A percentile compares a stretch with the other conserved stretches of the same genome.
Conservation (phyloP, 2,797 vertebrate species). For the Parauchenoglanis punctatus region DNA sequence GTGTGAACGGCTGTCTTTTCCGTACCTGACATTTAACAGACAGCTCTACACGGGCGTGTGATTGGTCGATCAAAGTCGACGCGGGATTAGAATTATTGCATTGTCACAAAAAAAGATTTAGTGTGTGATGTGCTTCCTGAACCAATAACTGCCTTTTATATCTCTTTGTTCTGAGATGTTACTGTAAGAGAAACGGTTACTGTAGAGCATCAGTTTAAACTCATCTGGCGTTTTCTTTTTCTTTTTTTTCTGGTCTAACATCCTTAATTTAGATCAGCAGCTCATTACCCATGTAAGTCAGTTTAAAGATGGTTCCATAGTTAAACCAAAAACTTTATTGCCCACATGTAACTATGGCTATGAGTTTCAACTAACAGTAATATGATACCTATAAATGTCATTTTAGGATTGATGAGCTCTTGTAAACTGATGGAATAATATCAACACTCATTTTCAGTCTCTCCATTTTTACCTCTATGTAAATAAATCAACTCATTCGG, state of each 20-base stretch:
- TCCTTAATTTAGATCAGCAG: background rate
- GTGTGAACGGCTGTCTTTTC: conserved; percentile 60
- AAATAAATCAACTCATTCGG: background rate
- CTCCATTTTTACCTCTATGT: background rate
- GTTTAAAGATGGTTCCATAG: background rate
- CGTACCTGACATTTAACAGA: conserved; percentile 76
- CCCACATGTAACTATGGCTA: background rate
- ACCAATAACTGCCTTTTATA: conserved; percentile 7
- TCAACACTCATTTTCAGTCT: background rate
- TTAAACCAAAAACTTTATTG: background rate
- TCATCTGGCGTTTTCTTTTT: background rate
- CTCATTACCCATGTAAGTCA: background rate
- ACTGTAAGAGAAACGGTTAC: background rate
- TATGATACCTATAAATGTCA: conserved; percentile 28
- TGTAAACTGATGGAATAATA: conserved; percentile 9
- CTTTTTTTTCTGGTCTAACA: background rate
- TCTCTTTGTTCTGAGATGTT: background rate
- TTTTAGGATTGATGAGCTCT: conserved; percentile 16
- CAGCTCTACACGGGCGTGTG: conserved; percentile 50
- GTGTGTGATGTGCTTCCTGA: conserved; percentile 8
- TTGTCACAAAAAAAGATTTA: background rate
- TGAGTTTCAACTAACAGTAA: conserved; percentile 23
- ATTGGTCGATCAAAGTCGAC: conserved; percentile 45
- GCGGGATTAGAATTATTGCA: background rate
- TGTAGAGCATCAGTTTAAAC: background rate